Evolutionary conservation across 53 echinoderm and acorn worm genomes (phyloP).

Genomic region (Glandiceps talaboti): DNA sequence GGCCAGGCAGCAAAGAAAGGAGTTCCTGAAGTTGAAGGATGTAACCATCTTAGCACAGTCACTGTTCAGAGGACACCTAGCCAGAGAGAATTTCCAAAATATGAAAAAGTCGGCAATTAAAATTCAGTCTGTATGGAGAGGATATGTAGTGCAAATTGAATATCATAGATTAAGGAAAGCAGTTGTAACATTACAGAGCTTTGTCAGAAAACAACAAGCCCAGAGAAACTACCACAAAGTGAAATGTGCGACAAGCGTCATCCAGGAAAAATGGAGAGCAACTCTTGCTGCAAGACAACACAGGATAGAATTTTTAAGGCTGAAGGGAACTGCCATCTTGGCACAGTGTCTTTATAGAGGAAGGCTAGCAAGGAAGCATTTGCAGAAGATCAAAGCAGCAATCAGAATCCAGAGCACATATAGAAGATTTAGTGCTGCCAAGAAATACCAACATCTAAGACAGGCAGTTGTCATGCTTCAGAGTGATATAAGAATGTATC

Average conservation of each 20-base stretch:
- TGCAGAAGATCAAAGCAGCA: constrained; percentile 11
- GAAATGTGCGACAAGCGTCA: constrained; percentile 30
- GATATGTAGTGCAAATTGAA: neutral
- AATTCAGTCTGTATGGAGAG: constrained; percentile 23
- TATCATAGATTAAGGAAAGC: neutral
- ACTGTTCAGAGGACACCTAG: constrained; percentile 20
- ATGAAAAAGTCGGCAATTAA: constrained; percentile 33
- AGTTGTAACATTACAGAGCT: neutral
- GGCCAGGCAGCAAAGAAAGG: constrained; percentile 8
- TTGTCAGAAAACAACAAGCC: constrained; percentile 13
- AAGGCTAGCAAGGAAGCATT: too few relatives aligned
- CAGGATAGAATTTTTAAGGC: too few relatives aligned
- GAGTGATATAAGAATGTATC: neutral
- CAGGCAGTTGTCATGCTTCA: neutral
- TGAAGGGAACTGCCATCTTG: too few relatives aligned
- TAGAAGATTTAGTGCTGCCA: neutral
- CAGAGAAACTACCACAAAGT: constrained; percentile 17
- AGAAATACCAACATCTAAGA: neutral
- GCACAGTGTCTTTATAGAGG: too few relatives aligned
- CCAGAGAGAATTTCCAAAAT: neutral
- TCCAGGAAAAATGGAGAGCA: too few relatives aligned
- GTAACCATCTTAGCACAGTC: constrained; percentile 32
- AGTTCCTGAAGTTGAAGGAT: constrained; percentile 12
- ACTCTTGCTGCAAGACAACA: too few relatives aligned
- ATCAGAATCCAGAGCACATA: constrained; percentile 24